These are phyloP conservation scores for Horisme vitalbata DNA, from an alignment of 2,888 invertebrate species.

Conservation along the genomic window DNA sequence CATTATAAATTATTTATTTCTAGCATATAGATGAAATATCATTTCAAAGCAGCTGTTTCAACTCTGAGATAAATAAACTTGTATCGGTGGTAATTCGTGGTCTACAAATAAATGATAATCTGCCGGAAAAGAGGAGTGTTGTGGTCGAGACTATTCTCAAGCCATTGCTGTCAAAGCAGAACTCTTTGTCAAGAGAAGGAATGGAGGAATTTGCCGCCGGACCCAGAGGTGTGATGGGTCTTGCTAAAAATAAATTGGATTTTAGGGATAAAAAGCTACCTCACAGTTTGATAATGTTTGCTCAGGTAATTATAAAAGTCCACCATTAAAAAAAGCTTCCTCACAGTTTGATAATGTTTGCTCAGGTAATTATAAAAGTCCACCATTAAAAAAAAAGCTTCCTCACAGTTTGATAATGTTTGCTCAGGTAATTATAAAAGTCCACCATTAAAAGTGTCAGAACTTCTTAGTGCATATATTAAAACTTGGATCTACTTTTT, in stretches of 20 bases:
- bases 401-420: slow-evolving; percentile 91
- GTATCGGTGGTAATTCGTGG: slow-evolving; percentile 92
- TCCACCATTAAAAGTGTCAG: no score
- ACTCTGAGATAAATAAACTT: slow-evolving; percentile 93
- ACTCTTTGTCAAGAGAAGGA: slow-evolving; percentile 53
- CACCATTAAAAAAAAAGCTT: slow-evolving; percentile 84
- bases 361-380: slow-evolving; percentile 83
- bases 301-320: slow-evolving; percentile 83
- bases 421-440: slow-evolving; percentile 85
- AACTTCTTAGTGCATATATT: no score
- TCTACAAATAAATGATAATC: slow-evolving; percentile 91
- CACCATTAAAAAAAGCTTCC: slow-evolving; percentile 85
- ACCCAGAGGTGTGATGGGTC: slow-evolving; percentile 39
- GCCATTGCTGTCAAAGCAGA: slow-evolving; percentile 75
- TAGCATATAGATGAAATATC: slow-evolving; percentile 94
- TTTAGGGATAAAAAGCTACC: slow-evolving; percentile 90
- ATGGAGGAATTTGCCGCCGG: slow-evolving; percentile 36
- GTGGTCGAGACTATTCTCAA: slow-evolving; percentile 75
- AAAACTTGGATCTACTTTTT: no score
- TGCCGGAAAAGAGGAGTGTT: slow-evolving; percentile 73
- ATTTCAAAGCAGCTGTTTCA: slow-evolving; percentile 93
- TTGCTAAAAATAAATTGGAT: slow-evolving; percentile 76
- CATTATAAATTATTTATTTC: slow-evolving; percentile 31
- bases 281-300: slow-evolving; percentile 90
- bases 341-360: slow-evolving; percentile 90